A percentile compares a stretch with the other conserved stretches of the same genome.
phyloP scores from a whole-genome alignment of 1,140 invertebrate species.

The Popillia japonica region DNA sequence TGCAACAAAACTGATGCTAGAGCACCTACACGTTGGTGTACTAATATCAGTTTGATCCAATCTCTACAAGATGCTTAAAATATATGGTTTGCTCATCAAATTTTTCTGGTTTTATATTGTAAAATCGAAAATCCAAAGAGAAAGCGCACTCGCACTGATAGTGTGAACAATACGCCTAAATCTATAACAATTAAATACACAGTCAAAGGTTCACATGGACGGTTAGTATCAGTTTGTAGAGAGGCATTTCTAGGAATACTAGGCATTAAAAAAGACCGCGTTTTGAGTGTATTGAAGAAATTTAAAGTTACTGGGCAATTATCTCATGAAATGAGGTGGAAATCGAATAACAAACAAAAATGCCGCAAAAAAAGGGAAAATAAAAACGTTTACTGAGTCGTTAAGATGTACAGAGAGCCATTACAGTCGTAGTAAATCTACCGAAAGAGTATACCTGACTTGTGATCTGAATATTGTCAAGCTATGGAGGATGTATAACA shows the following conservation, averaged over 20 bases:
- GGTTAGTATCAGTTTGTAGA: neutral
- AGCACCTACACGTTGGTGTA: too few species aligned
- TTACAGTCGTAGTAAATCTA: constrained; percentile 16
- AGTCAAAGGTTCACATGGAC: neutral
- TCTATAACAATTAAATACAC: neutral
- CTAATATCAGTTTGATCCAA: too few species aligned
- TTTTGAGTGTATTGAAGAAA: neutral
- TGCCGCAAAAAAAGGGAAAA: constrained; percentile 15
- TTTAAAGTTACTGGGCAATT: neutral
- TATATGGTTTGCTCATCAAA: too few species aligned
- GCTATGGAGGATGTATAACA: constrained; percentile 6
- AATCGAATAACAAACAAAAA: neutral
- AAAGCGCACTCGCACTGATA: neutral
- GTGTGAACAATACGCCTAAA: neutral
- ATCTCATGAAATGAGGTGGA: neutral
- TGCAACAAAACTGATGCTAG: too few species aligned
- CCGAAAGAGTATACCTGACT: neutral
- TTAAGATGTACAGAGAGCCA: constrained; percentile 24
- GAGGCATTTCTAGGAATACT: neutral
- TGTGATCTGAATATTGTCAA: constrained; percentile 35
- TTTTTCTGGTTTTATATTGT: neutral
- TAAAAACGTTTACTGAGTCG: constrained; percentile 30
- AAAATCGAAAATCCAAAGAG: neutral
- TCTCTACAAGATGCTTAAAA: too few species aligned
- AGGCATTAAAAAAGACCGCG: neutral